Evolutionary conservation across 2,888 invertebrate genomes (phyloP).

Genomic region (Dynastes tityus): DNA sequence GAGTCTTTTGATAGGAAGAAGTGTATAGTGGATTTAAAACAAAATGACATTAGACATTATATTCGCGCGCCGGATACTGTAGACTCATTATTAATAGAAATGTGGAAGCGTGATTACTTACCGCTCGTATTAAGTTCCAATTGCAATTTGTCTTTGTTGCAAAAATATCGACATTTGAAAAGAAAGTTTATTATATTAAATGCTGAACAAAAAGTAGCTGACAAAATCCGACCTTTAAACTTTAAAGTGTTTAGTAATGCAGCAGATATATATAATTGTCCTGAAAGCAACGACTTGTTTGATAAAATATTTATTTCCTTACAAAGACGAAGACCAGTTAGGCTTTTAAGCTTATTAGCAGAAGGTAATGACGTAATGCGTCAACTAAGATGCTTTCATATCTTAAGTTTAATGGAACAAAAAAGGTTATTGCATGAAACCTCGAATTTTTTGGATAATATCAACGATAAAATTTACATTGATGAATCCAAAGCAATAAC

Average conservation of each 20-base stretch:
- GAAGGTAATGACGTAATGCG: background rate
- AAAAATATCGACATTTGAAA: slow-evolving; percentile 17
- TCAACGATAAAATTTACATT: background rate
- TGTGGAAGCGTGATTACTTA: slow-evolving; percentile 27
- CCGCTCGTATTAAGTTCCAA: slow-evolving; percentile 5
- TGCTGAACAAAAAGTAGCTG: background rate
- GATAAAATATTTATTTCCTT: slow-evolving; percentile 6
- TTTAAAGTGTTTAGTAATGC: slow-evolving; percentile 4
- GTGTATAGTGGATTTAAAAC: background rate
- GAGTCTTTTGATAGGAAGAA: background rate
- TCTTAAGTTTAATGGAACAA: slow-evolving; percentile 8
- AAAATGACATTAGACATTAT: background rate
- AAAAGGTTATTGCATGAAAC: background rate
- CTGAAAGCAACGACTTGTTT: background rate
- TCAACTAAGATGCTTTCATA: slow-evolving; percentile 8
- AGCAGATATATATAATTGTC: background rate
- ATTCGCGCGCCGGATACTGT: slow-evolving; percentile 7
- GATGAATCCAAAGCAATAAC: background rate
- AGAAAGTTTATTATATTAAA: slow-evolving; percentile 24
- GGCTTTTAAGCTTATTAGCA: background rate
- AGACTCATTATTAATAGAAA: slow-evolving; percentile 8
- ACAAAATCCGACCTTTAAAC: background rate
- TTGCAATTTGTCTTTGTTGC: slow-evolving; percentile 1
- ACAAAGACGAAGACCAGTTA: slow-evolving; percentile 11
- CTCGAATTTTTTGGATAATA: background rate